phyloP scores from a whole-genome alignment of 53 echinoderm and acorn worm species.

The Holothuria leucospilota region DNA sequence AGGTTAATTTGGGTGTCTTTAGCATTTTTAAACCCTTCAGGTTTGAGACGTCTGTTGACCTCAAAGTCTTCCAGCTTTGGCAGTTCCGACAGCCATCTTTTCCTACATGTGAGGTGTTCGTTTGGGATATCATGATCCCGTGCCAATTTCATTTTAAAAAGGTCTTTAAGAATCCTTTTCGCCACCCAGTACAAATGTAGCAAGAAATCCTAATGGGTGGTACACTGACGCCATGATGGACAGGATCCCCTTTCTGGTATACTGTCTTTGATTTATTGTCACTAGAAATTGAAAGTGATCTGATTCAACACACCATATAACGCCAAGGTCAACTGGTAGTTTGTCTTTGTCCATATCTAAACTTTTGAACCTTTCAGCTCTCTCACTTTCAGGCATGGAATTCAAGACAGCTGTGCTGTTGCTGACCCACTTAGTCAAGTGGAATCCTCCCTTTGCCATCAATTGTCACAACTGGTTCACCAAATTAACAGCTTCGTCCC shows the following conservation, averaged over 20 bases:
- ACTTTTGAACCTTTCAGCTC: conserved; percentile 48
- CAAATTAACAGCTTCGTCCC: conserved; percentile 47
- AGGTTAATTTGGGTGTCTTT: conserved; percentile 43
- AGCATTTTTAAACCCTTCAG: conserved; percentile 4
- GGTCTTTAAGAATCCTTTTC: conserved; percentile 65
- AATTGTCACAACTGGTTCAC: conserved; percentile 20
- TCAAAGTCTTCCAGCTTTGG: too few species aligned
- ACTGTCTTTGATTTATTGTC: not conserved
- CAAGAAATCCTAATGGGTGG: conserved; percentile 64
- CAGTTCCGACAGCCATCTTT: conserved; percentile 8
- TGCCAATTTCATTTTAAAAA: too few species aligned
- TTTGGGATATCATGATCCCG: conserved; percentile 63
- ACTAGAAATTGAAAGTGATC: conserved; percentile 35
- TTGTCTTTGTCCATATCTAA: conserved; percentile 39
- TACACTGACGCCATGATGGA: conserved; percentile 57
- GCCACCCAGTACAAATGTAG: conserved; percentile 61
- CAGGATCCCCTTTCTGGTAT: conserved; percentile 46
- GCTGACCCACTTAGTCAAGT: conserved; percentile 61
- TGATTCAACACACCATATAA: conserved; percentile 32
- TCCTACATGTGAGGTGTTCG: conserved; percentile 10
- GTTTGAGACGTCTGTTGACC: conserved; percentile 46
- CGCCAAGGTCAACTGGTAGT: conserved; percentile 1
- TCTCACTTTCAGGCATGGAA: conserved; percentile 47
- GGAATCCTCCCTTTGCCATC: conserved; percentile 50
- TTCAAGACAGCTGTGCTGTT: conserved; percentile 51